These are phyloP conservation scores for Gastrophysa polygoni DNA, from an alignment of 2,888 invertebrate species.

Conservation along the genomic window DNA sequence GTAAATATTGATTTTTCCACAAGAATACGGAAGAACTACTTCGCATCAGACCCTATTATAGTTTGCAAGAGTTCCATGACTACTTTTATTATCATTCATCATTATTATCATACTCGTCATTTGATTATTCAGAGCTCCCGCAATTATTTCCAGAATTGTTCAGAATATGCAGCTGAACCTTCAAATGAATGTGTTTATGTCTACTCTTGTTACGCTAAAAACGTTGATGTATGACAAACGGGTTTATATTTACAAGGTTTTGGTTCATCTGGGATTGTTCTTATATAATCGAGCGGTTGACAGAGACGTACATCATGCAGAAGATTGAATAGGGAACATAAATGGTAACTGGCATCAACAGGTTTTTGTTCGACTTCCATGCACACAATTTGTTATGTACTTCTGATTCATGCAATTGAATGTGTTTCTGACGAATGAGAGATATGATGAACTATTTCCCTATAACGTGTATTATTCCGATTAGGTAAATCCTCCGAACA, in stretches of 20 bases:
- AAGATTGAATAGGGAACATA: constrained; percentile 26
- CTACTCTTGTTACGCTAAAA: constrained; percentile 48
- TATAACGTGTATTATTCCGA: too few relatives aligned
- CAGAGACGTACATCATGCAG: constrained; percentile 31
- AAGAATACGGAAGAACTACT: too few relatives aligned
- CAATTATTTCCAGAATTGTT: constrained; percentile 33
- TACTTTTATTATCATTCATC: too few relatives aligned
- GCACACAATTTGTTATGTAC: constrained; percentile 22
- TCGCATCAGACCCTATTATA: too few relatives aligned
- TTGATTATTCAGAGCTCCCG: too few relatives aligned
- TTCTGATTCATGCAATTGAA: constrained; percentile 9
- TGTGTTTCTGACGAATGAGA: background rate
- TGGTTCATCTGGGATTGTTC: constrained; percentile 36
- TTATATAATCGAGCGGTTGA: constrained; percentile 34
- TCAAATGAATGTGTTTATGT: constrained; percentile 50
- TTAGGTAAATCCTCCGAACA: too few relatives aligned
- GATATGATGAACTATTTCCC: too few relatives aligned
- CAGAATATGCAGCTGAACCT: constrained; percentile 36
- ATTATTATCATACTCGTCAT: too few relatives aligned
- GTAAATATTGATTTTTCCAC: too few relatives aligned
- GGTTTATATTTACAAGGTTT: constrained; percentile 44
- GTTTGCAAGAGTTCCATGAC: too few relatives aligned
- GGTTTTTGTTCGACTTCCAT: constrained; percentile 9
- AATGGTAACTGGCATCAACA: constrained; percentile 18
- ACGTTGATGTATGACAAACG: constrained; percentile 53